These are phyloP conservation scores for Eledone cirrhosa DNA, from an alignment of 2,888 invertebrate species.

Conservation along the genomic window DNA sequence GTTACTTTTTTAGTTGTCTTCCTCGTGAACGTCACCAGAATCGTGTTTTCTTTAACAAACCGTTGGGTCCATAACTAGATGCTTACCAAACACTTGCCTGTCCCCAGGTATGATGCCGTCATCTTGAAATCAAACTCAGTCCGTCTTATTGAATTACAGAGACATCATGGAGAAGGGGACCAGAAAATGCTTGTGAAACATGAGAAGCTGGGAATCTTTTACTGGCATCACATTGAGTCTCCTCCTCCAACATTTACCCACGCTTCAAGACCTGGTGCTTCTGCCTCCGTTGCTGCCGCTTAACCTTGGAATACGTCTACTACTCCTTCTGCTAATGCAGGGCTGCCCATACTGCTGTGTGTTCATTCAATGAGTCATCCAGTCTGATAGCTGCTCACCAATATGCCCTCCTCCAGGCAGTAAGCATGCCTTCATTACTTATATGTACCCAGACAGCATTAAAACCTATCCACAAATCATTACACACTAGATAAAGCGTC, in stretches of 20 bases:
- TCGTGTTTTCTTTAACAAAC: too few relatives aligned
- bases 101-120: too few relatives aligned
- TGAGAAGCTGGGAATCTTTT: neutral
- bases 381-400: neutral
- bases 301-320: neutral
- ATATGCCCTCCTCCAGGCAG: conserved; percentile 27
- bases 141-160: conserved; percentile 18
- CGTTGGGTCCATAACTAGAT: too few relatives aligned
- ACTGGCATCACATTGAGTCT: conserved; percentile 16
- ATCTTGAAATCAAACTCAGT: neutral
- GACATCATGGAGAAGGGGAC: neutral
- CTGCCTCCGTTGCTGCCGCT: neutral
- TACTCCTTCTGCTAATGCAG: neutral
- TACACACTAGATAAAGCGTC: too few relatives aligned
- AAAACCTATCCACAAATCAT: too few relatives aligned
- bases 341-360: neutral
- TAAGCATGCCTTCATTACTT: conserved; percentile 5
- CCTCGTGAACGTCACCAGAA: too few relatives aligned
- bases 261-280: neutral
- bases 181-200: conserved; percentile 6
- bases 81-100: too few relatives aligned
- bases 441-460: neutral
- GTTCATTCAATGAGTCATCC: conserved; percentile 9
- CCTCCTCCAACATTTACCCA: neutral
- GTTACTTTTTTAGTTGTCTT: too few relatives aligned